Evolutionary conservation across 2,113 vertebrate genomes (phyloP), one percentile per base, ranked within the genome.

Genomic region (Phrynocephalus versicolor): DNA sequence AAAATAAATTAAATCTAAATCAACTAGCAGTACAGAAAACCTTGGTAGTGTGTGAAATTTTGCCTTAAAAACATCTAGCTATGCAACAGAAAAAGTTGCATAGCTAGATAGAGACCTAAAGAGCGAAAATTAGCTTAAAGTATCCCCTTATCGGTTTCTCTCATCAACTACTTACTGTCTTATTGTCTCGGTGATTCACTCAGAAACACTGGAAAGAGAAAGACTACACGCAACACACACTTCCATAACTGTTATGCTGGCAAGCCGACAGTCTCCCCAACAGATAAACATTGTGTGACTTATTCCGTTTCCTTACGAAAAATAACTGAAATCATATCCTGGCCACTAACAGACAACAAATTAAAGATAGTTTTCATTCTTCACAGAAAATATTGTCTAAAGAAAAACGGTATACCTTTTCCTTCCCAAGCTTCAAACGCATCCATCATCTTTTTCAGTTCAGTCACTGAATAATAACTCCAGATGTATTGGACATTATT

Each of bases 401-500:
- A 85, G 39, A 57, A 64, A 37, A 14, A 77, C 9, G 21, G 35
- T 45, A 25, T 94, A 96, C 96, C 95, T 96, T 90, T 95, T 89
- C 95, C 96, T 94, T 96, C 93, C 95, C 96, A 96, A 77, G 91
- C 79, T 39, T 95, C 82, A 0, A 97, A 97, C 83, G 95, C 95
- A 90, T 97, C 96, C 95, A 96, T 96, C 92, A 96, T 95, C 89
- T 92, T 95, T 91, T 94, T 95, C 93, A 97, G 35, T 73, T 97
- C 96, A 55, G 91, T 85, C 60, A 84, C 95, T 57, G 96, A 95
- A 83, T 96, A 97, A 87, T 96, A 97, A 89, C 96, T 97, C 96
- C 96, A 96, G 70, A 97, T 96, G 79, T 96, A 97, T 2, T 97
- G 96, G 64, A 96, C 45, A 2, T 96, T 97, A 91, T 96, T 96